Evolutionary conservation across 64 coral and sea anemone genomes (phyloP).

Genomic region (Acropora yongei): DNA sequence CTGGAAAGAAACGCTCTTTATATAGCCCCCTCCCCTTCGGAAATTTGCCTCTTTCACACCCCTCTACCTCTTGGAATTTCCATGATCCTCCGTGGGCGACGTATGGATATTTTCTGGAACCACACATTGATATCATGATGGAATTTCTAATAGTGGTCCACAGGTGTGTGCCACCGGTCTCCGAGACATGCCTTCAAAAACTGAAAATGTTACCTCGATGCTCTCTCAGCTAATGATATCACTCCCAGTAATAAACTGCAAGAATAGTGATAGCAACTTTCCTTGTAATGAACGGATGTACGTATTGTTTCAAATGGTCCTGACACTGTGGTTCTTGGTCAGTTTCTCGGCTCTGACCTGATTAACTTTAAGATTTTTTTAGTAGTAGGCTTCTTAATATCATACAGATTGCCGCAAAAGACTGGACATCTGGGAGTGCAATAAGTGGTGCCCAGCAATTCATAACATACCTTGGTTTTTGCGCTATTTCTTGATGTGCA

Average conservation of each 20-base stretch:
- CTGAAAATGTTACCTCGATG: constrained; percentile 70
- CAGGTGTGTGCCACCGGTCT: constrained; percentile 73
- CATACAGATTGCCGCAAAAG: constrained; percentile 50
- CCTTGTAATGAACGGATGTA: constrained; percentile 65
- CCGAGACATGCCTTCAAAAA: constrained; percentile 40
- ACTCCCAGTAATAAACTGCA: constrained; percentile 88
- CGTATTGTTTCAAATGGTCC: constrained; percentile 55
- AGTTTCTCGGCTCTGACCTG: constrained; percentile 35
- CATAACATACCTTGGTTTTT: constrained; percentile 58
- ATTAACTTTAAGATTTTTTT: constrained; percentile 67
- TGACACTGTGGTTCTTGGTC: constrained; percentile 49
- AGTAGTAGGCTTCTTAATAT: constrained; percentile 70
- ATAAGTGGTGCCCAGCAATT: constrained; percentile 53
- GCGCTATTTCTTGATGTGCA: constrained; percentile 68
- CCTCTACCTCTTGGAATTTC: no score
- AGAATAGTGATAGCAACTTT: constrained; percentile 37
- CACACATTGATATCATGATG: constrained; percentile 45
- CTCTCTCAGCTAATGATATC: constrained; percentile 48
- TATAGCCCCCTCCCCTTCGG: no score
- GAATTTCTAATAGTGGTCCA: constrained; percentile 67
- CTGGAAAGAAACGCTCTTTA: no score
- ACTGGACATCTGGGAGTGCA: constrained; percentile 35
- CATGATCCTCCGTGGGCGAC: no score
- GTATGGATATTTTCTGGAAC: no score
- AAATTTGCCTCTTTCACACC: no score